Percentiles rank a stretch among this genome's conserved stretches.
These are phyloP conservation scores for Sceliomorpha sp. DNA, from an alignment of 2,888 invertebrate species.

Conservation along the genomic window DNA sequence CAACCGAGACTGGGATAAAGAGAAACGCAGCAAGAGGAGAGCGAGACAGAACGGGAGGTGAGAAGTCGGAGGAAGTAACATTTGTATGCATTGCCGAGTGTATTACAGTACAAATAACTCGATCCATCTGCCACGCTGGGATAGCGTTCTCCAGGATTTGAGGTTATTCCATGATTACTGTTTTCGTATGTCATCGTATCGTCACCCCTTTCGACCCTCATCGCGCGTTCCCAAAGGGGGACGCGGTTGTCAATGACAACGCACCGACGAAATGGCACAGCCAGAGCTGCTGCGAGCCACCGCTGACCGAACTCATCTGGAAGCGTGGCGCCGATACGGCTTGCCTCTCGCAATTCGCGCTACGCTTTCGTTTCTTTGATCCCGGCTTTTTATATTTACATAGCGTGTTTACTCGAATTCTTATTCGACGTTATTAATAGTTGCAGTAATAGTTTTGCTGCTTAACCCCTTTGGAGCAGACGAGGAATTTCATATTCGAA, in stretches of 20 bases:
- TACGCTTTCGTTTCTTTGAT: conserved; percentile 22
- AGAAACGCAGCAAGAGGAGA: conserved; percentile 21
- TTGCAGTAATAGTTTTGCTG: too few relatives aligned
- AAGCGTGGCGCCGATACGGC: conserved; percentile 12
- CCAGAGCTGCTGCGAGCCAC: too few relatives aligned
- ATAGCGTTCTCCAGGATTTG: conserved; percentile 39
- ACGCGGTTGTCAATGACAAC: conserved; percentile 50
- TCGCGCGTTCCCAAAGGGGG: conserved; percentile 62
- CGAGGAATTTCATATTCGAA: too few relatives aligned
- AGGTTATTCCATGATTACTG: conserved; percentile 73
- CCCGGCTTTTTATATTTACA: background rate
- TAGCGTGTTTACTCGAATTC: too few relatives aligned
- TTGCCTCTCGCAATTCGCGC: conserved; percentile 1
- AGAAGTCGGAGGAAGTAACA: conserved; percentile 65
- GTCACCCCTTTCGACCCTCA: conserved; percentile 50
- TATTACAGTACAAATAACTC: conserved; percentile 71
- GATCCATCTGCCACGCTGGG: conserved; percentile 59
- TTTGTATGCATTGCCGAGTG: conserved; percentile 77
- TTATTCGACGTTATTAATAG: too few relatives aligned
- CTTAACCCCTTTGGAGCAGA: too few relatives aligned
- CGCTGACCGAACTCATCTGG: conserved; percentile 46
- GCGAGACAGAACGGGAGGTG: conserved; percentile 41
- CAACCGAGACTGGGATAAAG: conserved; percentile 26
- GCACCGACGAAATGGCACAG: conserved; percentile 37
- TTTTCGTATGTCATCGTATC: conserved; percentile 69